phyloP scores from a whole-genome alignment of 2,888 invertebrate genomes.

The Meiosimyza decipiens region DNA sequence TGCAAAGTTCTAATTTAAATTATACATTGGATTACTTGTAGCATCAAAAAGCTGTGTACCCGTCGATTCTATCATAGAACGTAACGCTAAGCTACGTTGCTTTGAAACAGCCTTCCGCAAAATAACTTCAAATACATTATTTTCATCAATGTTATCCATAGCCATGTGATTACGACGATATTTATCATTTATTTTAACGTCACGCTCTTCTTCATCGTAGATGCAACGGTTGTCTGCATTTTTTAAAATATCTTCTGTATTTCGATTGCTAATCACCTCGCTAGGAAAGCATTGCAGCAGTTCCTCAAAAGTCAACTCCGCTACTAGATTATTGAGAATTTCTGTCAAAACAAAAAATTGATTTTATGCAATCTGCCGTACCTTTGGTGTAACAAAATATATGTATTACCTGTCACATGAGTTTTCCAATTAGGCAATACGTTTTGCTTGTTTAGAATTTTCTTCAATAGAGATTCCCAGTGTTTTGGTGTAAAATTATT shows the following conservation, averaged over 20 bases:
- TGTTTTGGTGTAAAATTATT: slow-evolving; percentile 63
- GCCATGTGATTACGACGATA: slow-evolving; percentile 55
- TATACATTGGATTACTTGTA: slow-evolving; percentile 65
- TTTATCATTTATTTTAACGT: slow-evolving; percentile 52
- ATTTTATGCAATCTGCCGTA: not conserved
- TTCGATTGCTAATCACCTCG: slow-evolving; percentile 60
- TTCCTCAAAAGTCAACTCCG: slow-evolving; percentile 62
- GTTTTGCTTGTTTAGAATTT: slow-evolving; percentile 61
- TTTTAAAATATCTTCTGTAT: slow-evolving; percentile 55
- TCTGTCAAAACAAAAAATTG: slow-evolving; percentile 48
- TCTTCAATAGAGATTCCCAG: slow-evolving; percentile 64
- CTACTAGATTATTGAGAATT: slow-evolving; percentile 61
- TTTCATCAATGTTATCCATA: slow-evolving; percentile 65
- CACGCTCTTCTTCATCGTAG: slow-evolving; percentile 49
- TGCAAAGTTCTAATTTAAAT: slow-evolving; percentile 39
- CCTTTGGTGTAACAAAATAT: not conserved
- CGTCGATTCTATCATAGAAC: slow-evolving; percentile 72
- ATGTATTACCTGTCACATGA: slow-evolving; percentile 56
- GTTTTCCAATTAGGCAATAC: slow-evolving; percentile 61
- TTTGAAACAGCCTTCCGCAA: slow-evolving; percentile 69
- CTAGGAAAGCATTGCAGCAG: slow-evolving; percentile 64
- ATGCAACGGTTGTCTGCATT: slow-evolving; percentile 54
- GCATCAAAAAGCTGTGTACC: slow-evolving; percentile 70
- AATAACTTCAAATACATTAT: slow-evolving; percentile 64
- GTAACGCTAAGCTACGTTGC: slow-evolving; percentile 72